These are phyloP conservation scores for Drosophila parvula DNA, from an alignment of 1,140 invertebrate genomes.

Conservation along the genomic window DNA sequence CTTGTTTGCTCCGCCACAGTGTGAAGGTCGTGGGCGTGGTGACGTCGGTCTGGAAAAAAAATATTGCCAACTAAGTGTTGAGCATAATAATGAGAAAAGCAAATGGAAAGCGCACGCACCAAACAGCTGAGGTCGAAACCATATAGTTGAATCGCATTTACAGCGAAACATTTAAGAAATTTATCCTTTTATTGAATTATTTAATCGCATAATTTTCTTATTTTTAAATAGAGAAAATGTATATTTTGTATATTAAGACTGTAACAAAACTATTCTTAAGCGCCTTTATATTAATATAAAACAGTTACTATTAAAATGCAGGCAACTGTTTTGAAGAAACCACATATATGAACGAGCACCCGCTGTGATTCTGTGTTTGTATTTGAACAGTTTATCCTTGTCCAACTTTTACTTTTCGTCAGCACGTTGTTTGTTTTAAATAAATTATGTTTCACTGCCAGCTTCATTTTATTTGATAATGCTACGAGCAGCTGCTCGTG, in stretches of 20 bases:
- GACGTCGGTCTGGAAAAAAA: constrained; percentile 46
- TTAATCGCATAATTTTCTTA: background rate
- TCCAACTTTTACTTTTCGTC: constrained; percentile 50
- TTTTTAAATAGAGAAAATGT: too few relatives aligned
- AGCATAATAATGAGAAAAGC: constrained; percentile 74
- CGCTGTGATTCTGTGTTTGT: constrained; percentile 32
- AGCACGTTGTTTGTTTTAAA: constrained; percentile 59
- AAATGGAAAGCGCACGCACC: constrained; percentile 34
- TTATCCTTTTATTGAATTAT: background rate
- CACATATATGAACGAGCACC: constrained; percentile 8
- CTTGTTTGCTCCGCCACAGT: constrained; percentile 58
- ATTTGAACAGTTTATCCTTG: constrained; percentile 31
- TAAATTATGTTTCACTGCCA: constrained; percentile 56
- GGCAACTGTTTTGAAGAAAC: background rate
- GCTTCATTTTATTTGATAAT: constrained; percentile 38
- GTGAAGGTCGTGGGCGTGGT: constrained; percentile 68
- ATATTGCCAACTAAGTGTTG: constrained; percentile 72
- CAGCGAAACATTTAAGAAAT: background rate
- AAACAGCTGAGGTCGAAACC: background rate
- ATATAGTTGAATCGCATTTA: background rate
- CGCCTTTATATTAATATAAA: too few relatives aligned
- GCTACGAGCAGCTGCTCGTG: constrained; percentile 11
- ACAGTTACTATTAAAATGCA: background rate
- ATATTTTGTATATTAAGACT: background rate
- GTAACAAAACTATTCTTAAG: background rate